Conservation (phyloP, 1,140 invertebrate genomes). For the Oppia nitens region DNA sequence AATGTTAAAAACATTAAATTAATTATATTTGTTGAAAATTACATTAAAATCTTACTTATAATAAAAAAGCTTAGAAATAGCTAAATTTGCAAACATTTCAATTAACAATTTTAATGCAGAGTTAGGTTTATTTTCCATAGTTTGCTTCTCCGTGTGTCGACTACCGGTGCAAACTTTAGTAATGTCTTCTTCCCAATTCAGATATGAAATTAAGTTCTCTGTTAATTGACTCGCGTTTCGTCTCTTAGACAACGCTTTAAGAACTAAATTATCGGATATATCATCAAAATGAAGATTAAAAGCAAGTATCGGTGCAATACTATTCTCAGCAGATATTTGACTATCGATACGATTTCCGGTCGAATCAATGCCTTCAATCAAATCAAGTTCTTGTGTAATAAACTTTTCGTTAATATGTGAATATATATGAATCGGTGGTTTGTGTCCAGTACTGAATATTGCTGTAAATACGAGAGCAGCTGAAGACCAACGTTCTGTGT, state of each 20-base stretch:
- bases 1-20: constrained; percentile 75
- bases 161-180: neutral
- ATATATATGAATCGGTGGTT: constrained; percentile 28
- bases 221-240: constrained; percentile 64
- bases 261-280: constrained; percentile 48
- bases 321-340: constrained; percentile 12
- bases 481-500: constrained; percentile 48
- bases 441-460: constrained; percentile 68
- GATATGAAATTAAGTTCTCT: constrained; percentile 63
- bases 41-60: constrained; percentile 80
- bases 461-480: constrained; percentile 60
- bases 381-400: constrained; percentile 53
- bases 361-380: constrained; percentile 45
- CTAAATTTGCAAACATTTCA: constrained; percentile 55
- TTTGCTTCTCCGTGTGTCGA: constrained; percentile 37
- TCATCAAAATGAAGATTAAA: constrained; percentile 67
- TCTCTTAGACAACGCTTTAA: constrained; percentile 49
- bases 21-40: constrained; percentile 53
- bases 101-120: constrained; percentile 71
- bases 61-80: constrained; percentile 67
- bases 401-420: constrained; percentile 54
- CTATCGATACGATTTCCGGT: constrained; percentile 15
- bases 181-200: constrained; percentile 56
- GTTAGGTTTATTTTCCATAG: constrained; percentile 45
- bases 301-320: constrained; percentile 40